phyloP scores from a whole-genome alignment of 2,797 vertebrate species.

The Chaetophractus vellerosus region DNA sequence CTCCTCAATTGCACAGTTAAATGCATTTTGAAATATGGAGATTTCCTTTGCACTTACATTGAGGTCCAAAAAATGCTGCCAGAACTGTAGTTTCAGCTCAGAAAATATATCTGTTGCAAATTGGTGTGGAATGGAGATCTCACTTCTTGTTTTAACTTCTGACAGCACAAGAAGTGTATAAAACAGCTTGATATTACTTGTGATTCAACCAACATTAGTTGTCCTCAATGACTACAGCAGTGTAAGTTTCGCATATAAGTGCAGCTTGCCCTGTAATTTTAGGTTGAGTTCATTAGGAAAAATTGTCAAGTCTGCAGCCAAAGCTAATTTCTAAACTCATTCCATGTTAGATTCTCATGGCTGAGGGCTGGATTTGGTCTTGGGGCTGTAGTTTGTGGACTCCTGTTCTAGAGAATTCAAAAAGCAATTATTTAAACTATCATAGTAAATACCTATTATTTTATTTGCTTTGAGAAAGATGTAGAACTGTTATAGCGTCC shows the following conservation, averaged over 20 bases:
- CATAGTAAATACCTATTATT: background rate
- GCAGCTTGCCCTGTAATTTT: background rate
- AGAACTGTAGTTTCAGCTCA: background rate
- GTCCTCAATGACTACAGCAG: background rate
- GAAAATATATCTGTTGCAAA: background rate
- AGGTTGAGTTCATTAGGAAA: slow-evolving; percentile 20
- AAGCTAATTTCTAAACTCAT: slow-evolving; percentile 30
- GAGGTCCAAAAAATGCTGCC: background rate
- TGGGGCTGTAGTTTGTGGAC: background rate
- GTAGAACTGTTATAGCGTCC: background rate
- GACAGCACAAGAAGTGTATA: background rate
- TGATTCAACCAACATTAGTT: background rate
- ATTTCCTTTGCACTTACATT: background rate
- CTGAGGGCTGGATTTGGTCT: background rate
- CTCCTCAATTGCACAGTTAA: background rate
- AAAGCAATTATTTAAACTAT: background rate
- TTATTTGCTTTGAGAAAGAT: slow-evolving; percentile 11
- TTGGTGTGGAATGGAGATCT: background rate
- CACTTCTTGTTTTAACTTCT: background rate
- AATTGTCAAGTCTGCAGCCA: background rate
- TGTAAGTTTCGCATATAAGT: background rate
- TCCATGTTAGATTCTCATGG: background rate
- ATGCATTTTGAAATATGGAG: slow-evolving; percentile 29
- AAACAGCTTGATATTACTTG: background rate
- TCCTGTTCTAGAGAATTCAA: background rate